Evolutionary conservation across 1,140 invertebrate genomes (phyloP).

Genomic region (Eumaeus atala): DNA sequence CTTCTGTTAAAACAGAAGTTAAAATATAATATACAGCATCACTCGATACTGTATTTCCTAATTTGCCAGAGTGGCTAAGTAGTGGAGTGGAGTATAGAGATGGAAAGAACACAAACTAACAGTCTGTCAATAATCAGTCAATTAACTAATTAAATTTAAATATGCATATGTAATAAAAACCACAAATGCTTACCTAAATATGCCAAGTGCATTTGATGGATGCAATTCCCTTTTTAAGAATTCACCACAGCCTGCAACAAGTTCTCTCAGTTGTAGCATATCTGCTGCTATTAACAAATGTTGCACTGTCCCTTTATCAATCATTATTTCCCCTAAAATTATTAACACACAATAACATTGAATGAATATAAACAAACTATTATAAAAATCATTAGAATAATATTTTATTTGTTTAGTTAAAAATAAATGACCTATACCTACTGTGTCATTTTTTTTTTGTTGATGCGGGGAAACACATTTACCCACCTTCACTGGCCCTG

Average conservation of each 20-base stretch:
- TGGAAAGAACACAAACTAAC: no score
- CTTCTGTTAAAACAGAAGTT: no score
- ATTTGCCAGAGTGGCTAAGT: no score
- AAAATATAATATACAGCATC: no score
- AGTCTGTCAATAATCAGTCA: no score
- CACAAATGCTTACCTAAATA: conserved; percentile 76
- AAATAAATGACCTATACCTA: no score
- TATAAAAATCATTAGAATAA: neutral
- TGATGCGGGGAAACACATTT: no score
- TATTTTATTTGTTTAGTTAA: no score
- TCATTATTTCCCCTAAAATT: conserved; percentile 60
- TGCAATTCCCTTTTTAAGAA: conserved; percentile 92
- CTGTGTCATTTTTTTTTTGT: no score
- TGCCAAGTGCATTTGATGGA: conserved; percentile 92
- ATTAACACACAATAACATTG: neutral
- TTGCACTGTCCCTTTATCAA: conserved; percentile 87
- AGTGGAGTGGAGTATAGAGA: no score
- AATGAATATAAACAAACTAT: neutral
- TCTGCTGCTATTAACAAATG: conserved; percentile 92
- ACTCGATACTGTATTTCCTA: no score
- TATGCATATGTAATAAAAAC: conserved; percentile 8
- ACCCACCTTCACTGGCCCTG: no score
- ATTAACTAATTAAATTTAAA: neutral
- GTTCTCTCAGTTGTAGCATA: conserved; percentile 91
- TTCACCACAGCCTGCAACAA: conserved; percentile 90